Evolutionary conservation across 2,797 vertebrate genomes (phyloP), one percentile per base, ranked within the genome.

Genomic region (Basileuterus tristriatus): DNA sequence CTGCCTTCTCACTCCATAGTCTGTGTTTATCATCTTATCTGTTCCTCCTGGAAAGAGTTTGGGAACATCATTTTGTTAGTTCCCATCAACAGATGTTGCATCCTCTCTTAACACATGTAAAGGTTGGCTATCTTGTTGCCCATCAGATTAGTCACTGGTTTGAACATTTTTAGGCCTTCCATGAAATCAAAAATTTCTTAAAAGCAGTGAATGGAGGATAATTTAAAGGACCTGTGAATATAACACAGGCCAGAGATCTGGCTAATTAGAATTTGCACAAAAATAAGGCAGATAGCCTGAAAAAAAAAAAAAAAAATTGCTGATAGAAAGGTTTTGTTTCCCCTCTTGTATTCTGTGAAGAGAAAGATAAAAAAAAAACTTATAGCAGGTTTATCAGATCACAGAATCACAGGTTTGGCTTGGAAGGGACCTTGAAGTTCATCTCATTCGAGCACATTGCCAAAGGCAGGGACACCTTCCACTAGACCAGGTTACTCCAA

Each of bases 401-500:
- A 44, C 3, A 58, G 20, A 70, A 26, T 30, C 24, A 56, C 7
- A 18, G 3, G 5, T 50, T 50, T 77, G 17, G 4, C 9, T 26
- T 50, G 12, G 29, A 63, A 56, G 27, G 4, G 3, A 44, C n/a
- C 5, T 63, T 32, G 24, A 69, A 44, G 12, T 7, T 22, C 4
- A 21, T 16, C 14, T 44, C 16, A 29, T 63, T 69, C 32, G 32
- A 62, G 4, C 3, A 3, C 15, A 4, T 8, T 50, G 8, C 11
- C 13, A 15, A 4, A 1, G 16, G 16, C 19, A 82, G 36, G 13
- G 23, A 37, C 9, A 76, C 1, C 11, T 69, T 43, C 47, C 20
- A n/a, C n/a, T 29, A 17, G 0, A 0, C 8, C 11, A n/a, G 16
- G 13, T 2, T n/a, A 1, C 49, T 49, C 55, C 19, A 43, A 49